A percentile compares a stretch with the other conserved stretches of the same genome.
phyloP scores from a whole-genome alignment of 2,797 vertebrate genomes.

The Nyctibius grandis region DNA sequence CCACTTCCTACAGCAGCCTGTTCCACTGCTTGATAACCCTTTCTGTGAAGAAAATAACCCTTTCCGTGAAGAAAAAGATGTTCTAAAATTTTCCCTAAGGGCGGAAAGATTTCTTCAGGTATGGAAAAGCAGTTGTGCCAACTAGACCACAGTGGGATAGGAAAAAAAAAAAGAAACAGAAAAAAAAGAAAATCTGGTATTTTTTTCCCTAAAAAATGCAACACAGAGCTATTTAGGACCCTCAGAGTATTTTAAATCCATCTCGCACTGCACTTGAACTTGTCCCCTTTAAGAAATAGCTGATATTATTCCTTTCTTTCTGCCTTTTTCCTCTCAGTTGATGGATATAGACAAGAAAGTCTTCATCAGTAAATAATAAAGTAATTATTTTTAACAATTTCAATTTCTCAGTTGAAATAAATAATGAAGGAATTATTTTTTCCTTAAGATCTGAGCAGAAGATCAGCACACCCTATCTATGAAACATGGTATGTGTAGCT shows the following conservation, averaged over 20 bases:
- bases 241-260: neutral
- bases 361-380: slow-evolving; percentile 12
- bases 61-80: no score
- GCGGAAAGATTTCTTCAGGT: neutral
- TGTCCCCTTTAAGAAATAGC: neutral
- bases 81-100: no score
- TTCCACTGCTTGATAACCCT: no score
- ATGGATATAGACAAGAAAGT: neutral
- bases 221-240: neutral
- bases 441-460: neutral
- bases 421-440: neutral
- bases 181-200: neutral
- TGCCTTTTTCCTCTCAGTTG: neutral
- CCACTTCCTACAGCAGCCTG: no score
- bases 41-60: no score
- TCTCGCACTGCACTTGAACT: neutral
- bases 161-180: neutral
- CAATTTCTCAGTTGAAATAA: neutral
- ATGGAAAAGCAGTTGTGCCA: neutral
- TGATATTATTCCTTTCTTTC: neutral
- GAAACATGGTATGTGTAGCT: neutral
- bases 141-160: neutral
- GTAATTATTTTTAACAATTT: neutral
- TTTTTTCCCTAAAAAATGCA: neutral
- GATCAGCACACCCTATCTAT: neutral